A percentile compares a stretch with the other conserved stretches of the same genome.
These are phyloP conservation scores for Heterohyrax brucei DNA, from an alignment of 2,797 vertebrate genomes.

Conservation along the genomic window DNA sequence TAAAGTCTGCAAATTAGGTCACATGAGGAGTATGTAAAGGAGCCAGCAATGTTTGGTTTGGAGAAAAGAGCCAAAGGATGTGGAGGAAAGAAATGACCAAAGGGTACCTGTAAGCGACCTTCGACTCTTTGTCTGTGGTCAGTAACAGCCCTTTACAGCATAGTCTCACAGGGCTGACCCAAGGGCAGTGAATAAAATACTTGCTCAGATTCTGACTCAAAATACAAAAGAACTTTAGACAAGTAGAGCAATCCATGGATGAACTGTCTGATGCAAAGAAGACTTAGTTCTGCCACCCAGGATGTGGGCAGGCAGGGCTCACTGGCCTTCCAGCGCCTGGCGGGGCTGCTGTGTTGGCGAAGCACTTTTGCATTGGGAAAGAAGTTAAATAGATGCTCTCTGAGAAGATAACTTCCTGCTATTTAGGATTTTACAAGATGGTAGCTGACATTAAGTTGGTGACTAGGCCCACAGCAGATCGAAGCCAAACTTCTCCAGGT, in stretches of 20 bases:
- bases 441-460: not conserved
- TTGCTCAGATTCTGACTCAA: constrained; percentile 54
- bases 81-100: not conserved
- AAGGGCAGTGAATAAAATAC: not conserved
- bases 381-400: not conserved
- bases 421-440: not conserved
- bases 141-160: not conserved
- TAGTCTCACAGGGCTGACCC: not conserved
- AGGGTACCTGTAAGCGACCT: not conserved
- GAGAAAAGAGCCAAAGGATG: constrained; percentile 36
- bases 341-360: not conserved
- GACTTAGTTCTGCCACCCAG: not conserved
- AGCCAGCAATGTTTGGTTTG: not conserved
- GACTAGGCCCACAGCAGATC: not conserved
- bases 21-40: not conserved
- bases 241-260: not conserved
- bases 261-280: constrained; percentile 37
- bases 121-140: not conserved
- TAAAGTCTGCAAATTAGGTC: not conserved
- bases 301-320: not conserved
- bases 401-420: not conserved
- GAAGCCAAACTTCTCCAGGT: not conserved
- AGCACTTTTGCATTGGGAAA: not conserved
- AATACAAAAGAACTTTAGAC: not conserved
- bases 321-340: not conserved